Conservation (phyloP, 2,113 vertebrate genomes). For the Brachirus orientalis region DNA sequence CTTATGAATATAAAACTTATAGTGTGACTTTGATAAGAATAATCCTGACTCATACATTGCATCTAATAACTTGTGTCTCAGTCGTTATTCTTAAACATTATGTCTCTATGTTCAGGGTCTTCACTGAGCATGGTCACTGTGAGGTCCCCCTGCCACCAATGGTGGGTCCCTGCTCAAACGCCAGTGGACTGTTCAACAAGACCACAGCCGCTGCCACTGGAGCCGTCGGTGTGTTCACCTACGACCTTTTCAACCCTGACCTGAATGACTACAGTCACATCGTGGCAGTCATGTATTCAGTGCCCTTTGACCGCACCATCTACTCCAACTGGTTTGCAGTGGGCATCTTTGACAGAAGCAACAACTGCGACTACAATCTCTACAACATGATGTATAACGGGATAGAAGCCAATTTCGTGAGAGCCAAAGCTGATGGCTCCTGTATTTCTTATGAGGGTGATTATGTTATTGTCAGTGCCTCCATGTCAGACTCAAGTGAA, state of each 20-base stretch:
- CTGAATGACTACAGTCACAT: slow-evolving; percentile 58
- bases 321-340: slow-evolving; percentile 71
- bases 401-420: slow-evolving; percentile 51
- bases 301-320: slow-evolving; percentile 65
- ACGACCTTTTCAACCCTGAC: slow-evolving; percentile 57
- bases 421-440: slow-evolving; percentile 63
- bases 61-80: no score
- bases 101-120: slow-evolving; percentile 47
- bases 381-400: slow-evolving; percentile 65
- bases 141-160: slow-evolving; percentile 59
- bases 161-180: slow-evolving; percentile 46
- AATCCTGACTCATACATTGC: no score
- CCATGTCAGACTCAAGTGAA: slow-evolving; percentile 66
- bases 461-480: slow-evolving; percentile 50
- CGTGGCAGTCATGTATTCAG: slow-evolving; percentile 69
- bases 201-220: slow-evolving; percentile 44
- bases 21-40: no score
- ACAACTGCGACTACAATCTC: slow-evolving; percentile 58
- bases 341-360: slow-evolving; percentile 62
- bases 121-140: slow-evolving; percentile 60
- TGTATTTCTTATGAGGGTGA: slow-evolving; percentile 52
- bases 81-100: not conserved
- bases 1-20: no score
- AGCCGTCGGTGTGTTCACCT: slow-evolving; percentile 66
- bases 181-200: slow-evolving; percentile 58